These are phyloP conservation scores for Onychomys torridus DNA, from an alignment of 2,797 vertebrate genomes.

Conservation along the genomic window DNA sequence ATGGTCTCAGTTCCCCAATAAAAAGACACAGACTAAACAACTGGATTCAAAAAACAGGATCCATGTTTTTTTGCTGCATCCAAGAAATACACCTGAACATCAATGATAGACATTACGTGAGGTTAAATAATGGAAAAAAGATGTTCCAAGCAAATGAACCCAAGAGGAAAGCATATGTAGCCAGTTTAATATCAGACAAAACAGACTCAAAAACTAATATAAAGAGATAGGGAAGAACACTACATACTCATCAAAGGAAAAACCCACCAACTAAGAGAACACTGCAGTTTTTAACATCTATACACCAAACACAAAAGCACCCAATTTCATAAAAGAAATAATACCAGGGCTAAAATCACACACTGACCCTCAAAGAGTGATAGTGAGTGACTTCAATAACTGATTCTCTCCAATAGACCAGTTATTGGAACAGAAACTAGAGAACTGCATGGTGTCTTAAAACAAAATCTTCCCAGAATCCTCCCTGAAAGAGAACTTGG, in stretches of 20 bases:
- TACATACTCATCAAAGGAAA: not conserved
- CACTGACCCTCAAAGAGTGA: not conserved
- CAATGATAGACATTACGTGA: not conserved
- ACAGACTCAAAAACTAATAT: not conserved
- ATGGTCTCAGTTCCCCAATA: not conserved
- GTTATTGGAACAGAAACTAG: not conserved
- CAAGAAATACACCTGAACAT: not conserved
- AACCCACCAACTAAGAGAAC: not conserved
- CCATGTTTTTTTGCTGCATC: not conserved
- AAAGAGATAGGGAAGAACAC: not conserved
- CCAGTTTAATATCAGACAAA: not conserved
- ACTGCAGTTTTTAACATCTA: not conserved
- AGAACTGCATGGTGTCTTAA: not conserved
- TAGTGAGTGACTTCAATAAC: not conserved
- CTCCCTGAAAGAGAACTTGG: not conserved
- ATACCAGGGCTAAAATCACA: not conserved
- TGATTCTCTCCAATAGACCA: not conserved
- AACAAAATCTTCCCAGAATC: not conserved
- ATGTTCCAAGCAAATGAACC: not conserved
- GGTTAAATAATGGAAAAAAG: not conserved
- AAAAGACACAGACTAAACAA: not conserved
- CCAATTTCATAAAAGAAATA: not conserved
- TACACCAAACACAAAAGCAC: not conserved
- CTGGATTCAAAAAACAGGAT: not conserved
- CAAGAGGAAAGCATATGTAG: not conserved